phyloP scores from a whole-genome alignment of 2,888 invertebrate species.

The Elegia similella region DNA sequence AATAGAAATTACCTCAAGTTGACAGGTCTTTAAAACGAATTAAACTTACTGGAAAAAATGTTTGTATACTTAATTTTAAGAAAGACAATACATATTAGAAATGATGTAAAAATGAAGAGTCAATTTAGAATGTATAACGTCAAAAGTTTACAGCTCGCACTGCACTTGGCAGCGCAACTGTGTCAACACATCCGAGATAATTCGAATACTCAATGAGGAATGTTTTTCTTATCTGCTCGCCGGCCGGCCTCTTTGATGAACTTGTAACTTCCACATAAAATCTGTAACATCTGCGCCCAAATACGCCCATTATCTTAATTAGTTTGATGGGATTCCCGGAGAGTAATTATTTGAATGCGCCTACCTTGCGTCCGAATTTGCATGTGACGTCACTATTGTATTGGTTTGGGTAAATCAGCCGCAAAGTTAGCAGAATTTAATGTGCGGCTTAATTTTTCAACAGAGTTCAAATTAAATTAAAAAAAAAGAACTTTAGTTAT shows the following conservation, averaged over 20 bases:
- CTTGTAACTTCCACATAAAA: constrained; percentile 43
- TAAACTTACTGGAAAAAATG: too few species aligned
- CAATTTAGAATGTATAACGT: too few species aligned
- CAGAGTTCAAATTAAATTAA: too few species aligned
- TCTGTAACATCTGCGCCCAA: constrained; percentile 27
- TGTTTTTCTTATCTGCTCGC: constrained; percentile 73
- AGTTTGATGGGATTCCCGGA: constrained; percentile 23
- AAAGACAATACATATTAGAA: too few species aligned
- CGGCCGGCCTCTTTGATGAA: constrained; percentile 63
- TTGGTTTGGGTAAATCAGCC: background rate
- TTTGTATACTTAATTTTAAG: too few species aligned
- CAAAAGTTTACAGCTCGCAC: background rate
- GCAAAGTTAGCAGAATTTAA: background rate
- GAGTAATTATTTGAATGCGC: constrained; percentile 10
- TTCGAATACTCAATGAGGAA: constrained; percentile 71
- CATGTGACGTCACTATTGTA: background rate
- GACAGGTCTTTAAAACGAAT: too few species aligned
- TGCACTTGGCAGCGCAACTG: constrained; percentile 52
- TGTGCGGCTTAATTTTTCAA: too few species aligned
- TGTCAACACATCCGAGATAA: constrained; percentile 73
- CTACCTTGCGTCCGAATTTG: background rate
- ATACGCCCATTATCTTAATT: constrained; percentile 26
- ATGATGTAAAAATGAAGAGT: too few species aligned
- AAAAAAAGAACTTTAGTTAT: too few species aligned
- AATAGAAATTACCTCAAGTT: too few species aligned